These are phyloP conservation scores for Serilophus lunatus DNA, from an alignment of 2,113 vertebrate species.

Conservation along the genomic window DNA sequence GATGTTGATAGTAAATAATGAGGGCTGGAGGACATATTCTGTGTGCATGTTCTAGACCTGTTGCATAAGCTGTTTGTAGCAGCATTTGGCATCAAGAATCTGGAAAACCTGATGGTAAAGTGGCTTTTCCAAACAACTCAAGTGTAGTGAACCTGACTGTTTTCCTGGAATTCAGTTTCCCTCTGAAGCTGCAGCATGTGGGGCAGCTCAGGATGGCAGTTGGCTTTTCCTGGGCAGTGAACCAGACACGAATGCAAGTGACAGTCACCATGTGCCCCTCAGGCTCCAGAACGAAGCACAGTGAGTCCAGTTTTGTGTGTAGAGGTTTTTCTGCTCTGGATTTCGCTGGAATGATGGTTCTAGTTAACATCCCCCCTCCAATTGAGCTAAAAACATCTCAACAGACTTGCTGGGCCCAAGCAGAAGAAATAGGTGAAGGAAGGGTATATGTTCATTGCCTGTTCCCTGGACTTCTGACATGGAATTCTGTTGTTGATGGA, in stretches of 20 bases:
- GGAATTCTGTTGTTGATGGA: neutral
- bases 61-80: neutral
- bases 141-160: neutral
- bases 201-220: neutral
- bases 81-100: neutral
- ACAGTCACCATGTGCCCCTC: neutral
- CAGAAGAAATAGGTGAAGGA: neutral
- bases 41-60: neutral
- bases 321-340: neutral
- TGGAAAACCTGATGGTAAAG: neutral
- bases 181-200: neutral
- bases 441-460: neutral
- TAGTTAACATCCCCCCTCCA: neutral
- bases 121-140: neutral
- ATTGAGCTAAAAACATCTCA: neutral
- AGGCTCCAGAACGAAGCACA: neutral
- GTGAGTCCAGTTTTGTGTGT: fast-evolving
- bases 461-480: neutral
- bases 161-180: neutral
- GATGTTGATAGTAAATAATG: neutral
- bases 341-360: neutral
- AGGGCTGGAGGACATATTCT: neutral
- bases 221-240: neutral
- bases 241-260: neutral
- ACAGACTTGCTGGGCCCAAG: neutral